phyloP scores from a whole-genome alignment of 2,888 invertebrate species.

The Synergus itoensis region DNA sequence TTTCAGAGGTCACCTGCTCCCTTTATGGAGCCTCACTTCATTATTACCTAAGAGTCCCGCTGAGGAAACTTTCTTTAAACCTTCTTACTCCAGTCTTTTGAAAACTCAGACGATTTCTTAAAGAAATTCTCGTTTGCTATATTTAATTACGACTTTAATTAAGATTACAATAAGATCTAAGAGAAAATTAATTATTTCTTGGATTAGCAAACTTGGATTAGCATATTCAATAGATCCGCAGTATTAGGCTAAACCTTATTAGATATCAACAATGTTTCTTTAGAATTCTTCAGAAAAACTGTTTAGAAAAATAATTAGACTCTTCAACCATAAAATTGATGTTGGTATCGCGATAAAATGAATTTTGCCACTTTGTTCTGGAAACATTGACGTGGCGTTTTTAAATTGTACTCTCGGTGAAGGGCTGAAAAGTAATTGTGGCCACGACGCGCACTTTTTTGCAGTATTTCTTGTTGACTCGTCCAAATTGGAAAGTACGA shows the following conservation, averaged over 20 bases:
- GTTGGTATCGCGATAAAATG: background rate
- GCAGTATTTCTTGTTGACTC: constrained; percentile 50
- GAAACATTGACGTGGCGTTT: background rate
- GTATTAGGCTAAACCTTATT: too few relatives aligned
- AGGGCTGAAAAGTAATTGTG: constrained; percentile 23
- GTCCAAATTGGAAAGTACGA: constrained; percentile 57
- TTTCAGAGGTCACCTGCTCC: constrained; percentile 39
- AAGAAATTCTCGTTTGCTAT: background rate
- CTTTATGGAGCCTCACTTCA: constrained; percentile 47
- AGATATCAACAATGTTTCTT: too few relatives aligned
- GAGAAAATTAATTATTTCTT: too few relatives aligned
- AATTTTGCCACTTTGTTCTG: background rate
- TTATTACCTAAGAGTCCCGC: constrained; percentile 6
- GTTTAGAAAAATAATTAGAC: background rate
- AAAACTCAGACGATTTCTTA: background rate
- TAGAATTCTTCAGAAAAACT: too few relatives aligned
- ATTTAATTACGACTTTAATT: background rate
- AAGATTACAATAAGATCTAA: background rate
- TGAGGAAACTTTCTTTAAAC: background rate
- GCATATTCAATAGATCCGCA: too few relatives aligned
- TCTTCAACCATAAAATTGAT: background rate
- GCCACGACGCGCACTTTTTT: constrained; percentile 34
- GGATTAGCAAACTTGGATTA: too few relatives aligned
- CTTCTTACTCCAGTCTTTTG: background rate
- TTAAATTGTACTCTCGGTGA: background rate